Evolutionary conservation across 1,140 invertebrate genomes (phyloP).

Genomic region (Hycleus phaleratus): DNA sequence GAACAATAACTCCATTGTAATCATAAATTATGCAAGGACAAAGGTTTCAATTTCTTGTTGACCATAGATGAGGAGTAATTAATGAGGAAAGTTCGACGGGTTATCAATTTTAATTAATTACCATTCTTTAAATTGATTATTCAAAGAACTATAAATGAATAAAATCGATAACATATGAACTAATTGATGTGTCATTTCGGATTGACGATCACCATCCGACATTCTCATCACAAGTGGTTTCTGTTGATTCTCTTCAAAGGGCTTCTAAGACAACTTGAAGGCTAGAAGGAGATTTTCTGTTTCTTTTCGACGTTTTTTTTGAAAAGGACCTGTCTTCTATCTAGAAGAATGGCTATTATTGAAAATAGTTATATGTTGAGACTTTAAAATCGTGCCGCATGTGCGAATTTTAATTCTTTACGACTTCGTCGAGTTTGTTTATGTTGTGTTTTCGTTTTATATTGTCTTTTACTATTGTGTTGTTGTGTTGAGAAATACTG

Average conservation of each 20-base stretch:
- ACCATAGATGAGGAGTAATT: too few species aligned
- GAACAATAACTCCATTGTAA: too few species aligned
- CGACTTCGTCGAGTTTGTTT: conserved; percentile 27
- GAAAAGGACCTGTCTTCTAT: too few species aligned
- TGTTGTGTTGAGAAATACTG: too few species aligned
- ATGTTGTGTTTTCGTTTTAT: conserved; percentile 32
- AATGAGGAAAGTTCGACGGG: neutral
- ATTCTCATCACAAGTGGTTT: too few species aligned
- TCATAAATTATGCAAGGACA: neutral
- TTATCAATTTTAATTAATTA: conserved; percentile 11
- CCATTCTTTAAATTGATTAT: neutral
- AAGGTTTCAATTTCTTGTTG: neutral
- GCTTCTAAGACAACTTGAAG: too few species aligned
- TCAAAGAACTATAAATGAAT: conserved; percentile 4
- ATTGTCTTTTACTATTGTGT: conserved; percentile 24
- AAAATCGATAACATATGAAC: conserved; percentile 8
- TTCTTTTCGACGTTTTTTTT: too few species aligned
- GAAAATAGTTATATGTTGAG: conserved; percentile 18
- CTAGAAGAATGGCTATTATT: too few species aligned
- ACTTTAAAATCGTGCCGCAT: conserved; percentile 36
- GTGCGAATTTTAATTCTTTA: conserved; percentile 37
- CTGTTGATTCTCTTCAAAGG: too few species aligned
- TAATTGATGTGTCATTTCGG: conserved; percentile 10
- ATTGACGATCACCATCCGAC: too few species aligned
- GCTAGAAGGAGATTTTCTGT: too few species aligned